Evolutionary conservation across 1,140 invertebrate genomes (phyloP).

Genomic region (Apis cerana): DNA sequence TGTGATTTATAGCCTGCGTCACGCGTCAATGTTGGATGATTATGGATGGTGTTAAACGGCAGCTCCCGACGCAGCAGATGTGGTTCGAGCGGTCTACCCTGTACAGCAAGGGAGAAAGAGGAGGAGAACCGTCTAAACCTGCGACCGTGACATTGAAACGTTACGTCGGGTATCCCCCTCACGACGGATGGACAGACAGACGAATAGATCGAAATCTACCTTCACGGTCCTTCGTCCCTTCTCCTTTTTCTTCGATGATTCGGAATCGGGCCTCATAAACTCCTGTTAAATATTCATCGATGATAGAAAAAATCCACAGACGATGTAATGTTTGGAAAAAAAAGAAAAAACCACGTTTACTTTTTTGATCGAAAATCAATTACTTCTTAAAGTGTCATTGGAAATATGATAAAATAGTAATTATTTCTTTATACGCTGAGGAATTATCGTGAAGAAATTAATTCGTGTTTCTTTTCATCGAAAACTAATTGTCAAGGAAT

Average conservation of each 20-base stretch:
- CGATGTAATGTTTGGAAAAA: not conserved
- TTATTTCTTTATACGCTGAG: too few relatives aligned
- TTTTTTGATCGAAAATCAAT: not conserved
- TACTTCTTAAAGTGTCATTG: too few relatives aligned
- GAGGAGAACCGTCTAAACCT: conserved; percentile 47
- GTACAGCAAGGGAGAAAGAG: conserved; percentile 37
- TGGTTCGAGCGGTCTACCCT: conserved; percentile 50
- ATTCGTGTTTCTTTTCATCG: not conserved
- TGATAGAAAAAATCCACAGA: not conserved
- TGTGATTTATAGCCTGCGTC: conserved; percentile 29
- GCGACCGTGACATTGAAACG: conserved; percentile 69
- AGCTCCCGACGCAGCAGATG: conserved; percentile 41
- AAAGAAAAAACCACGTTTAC: not conserved
- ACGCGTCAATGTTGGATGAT: conserved; percentile 42
- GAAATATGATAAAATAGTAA: too few relatives aligned
- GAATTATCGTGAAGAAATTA: too few relatives aligned
- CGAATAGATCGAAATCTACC: conserved; percentile 57
- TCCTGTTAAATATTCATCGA: conserved; percentile 35
- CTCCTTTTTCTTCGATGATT: conserved; percentile 39
- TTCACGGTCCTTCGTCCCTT: conserved; percentile 51
- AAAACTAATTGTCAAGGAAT: not conserved
- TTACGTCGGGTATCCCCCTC: conserved; percentile 53
- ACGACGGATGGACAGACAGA: conserved; percentile 44
- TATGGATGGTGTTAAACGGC: conserved; percentile 49
- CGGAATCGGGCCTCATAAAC: not conserved